Percentiles rank a stretch among this genome's conserved stretches.
Evolutionary conservation across 2,888 invertebrate genomes (phyloP).

Genomic region (Sphinx pinastri): DNA sequence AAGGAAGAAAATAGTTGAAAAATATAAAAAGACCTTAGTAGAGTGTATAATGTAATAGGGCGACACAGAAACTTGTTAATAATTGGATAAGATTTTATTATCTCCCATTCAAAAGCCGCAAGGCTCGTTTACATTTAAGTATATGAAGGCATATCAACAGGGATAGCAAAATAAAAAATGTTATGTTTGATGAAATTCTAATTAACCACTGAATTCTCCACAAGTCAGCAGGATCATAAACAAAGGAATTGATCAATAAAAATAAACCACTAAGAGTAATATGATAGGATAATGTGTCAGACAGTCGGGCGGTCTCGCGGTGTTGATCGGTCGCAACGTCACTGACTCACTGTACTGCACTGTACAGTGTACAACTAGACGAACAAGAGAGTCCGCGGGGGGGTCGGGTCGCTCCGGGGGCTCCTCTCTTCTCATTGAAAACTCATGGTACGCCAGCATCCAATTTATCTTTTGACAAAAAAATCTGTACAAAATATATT

Average conservation of each 20-base stretch:
- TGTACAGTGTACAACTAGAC: constrained; percentile 15
- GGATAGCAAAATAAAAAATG: constrained; percentile 83
- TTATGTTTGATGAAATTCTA: constrained; percentile 80
- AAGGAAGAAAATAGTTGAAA: constrained; percentile 13
- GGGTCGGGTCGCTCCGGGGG: constrained; percentile 72
- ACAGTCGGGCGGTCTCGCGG: constrained; percentile 53
- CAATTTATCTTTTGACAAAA: constrained; percentile 85
- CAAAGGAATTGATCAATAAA: constrained; percentile 80
- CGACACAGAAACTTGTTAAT: constrained; percentile 24
- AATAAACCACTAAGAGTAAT: constrained; percentile 52
- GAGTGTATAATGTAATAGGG: constrained; percentile 19
- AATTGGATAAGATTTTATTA: constrained; percentile 24
- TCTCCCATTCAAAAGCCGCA: constrained; percentile 73
- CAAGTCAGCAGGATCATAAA: constrained; percentile 81
- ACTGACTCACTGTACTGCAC: constrained; percentile 2
- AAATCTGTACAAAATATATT: constrained; percentile 85
- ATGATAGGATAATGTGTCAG: constrained; percentile 43
- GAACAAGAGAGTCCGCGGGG: constrained; percentile 59
- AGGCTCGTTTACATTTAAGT: constrained; percentile 68
- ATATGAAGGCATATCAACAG: constrained; percentile 78
- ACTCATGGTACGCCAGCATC: constrained; percentile 83
- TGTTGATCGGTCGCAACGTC: constrained; percentile 29
- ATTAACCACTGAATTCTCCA: constrained; percentile 82
- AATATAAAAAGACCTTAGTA: constrained; percentile 22
- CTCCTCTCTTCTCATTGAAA: constrained; percentile 79